Evolutionary conservation across 2,113 vertebrate species (phyloP).

Genomic region (Centropus bengalensis): DNA sequence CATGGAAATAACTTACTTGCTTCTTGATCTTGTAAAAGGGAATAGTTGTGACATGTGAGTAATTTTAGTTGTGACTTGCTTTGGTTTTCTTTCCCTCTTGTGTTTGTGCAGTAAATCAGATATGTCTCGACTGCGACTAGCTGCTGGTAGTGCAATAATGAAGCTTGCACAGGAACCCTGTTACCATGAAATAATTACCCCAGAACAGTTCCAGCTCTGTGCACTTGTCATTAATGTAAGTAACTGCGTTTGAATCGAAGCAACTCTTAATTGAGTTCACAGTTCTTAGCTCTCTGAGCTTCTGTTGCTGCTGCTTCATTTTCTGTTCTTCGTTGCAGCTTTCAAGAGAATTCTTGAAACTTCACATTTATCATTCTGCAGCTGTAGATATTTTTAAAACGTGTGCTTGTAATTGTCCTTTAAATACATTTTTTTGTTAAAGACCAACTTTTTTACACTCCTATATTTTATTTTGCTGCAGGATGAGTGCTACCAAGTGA

Average conservation of each 20-base stretch:
- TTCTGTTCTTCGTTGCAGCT: background rate
- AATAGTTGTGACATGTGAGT: background rate
- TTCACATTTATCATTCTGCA: background rate
- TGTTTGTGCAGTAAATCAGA: slow-evolving; percentile 91
- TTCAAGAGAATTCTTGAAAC: background rate
- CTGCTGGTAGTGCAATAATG: slow-evolving; percentile 97
- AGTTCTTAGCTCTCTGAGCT: background rate
- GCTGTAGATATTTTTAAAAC: background rate
- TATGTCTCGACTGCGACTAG: slow-evolving; percentile 97
- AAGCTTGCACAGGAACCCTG: slow-evolving; percentile 98
- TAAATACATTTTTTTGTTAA: background rate
- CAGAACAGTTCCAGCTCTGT: slow-evolving; percentile 98
- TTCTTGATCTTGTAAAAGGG: background rate
- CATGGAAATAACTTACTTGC: background rate
- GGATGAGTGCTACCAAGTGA: slow-evolving; percentile 99
- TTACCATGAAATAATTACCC: slow-evolving; percentile 99
- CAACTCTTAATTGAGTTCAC: background rate
- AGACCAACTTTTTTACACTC: background rate
- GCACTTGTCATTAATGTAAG: slow-evolving; percentile 98
- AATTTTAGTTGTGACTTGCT: background rate
- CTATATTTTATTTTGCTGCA: slow-evolving; percentile 58
- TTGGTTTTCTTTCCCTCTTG: slow-evolving; percentile 36
- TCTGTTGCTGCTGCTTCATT: background rate
- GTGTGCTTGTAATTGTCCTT: background rate
- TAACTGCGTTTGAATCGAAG: slow-evolving; percentile 34